Evolutionary conservation across 1,140 invertebrate genomes (phyloP).

Genomic region (Calephelis virginiensis): DNA sequence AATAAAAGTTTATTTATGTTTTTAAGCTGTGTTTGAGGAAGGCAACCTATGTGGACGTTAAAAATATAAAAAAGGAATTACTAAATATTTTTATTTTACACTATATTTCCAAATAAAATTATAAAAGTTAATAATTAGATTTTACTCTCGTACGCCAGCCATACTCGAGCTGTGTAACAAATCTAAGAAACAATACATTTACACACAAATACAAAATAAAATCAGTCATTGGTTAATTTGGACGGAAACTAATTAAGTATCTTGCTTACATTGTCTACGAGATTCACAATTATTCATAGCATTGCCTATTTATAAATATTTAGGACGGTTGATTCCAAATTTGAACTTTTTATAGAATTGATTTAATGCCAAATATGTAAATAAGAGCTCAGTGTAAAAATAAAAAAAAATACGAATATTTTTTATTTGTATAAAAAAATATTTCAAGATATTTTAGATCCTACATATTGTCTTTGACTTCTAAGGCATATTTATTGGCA

Average conservation of each 20-base stretch:
- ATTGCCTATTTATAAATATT: slow-evolving; percentile 25
- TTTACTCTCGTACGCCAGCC: slow-evolving; percentile 43
- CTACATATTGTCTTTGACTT: slow-evolving; percentile 35
- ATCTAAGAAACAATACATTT: slow-evolving; percentile 39
- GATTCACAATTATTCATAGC: slow-evolving; percentile 41
- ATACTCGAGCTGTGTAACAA: slow-evolving; percentile 49
- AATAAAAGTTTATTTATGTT: too few species aligned
- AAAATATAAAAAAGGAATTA: slow-evolving; percentile 12
- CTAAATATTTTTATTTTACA: slow-evolving; percentile 30
- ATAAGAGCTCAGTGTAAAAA: slow-evolving; percentile 20
- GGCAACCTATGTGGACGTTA: too few species aligned
- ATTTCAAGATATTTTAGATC: slow-evolving; percentile 9
- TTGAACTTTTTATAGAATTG: neutral
- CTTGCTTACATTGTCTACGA: slow-evolving; percentile 48
- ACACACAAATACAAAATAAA: slow-evolving; percentile 60
- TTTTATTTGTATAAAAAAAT: slow-evolving; percentile 30
- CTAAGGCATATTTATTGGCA: slow-evolving; percentile 43
- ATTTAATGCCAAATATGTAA: slow-evolving; percentile 9
- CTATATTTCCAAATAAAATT: slow-evolving; percentile 68
- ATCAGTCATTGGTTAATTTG: slow-evolving; percentile 73
- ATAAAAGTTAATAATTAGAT: slow-evolving; percentile 51
- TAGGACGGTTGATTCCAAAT: slow-evolving; percentile 48
- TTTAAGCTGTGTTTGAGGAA: too few species aligned
- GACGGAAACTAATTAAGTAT: slow-evolving; percentile 76
- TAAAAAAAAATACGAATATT: slow-evolving; percentile 20